phyloP scores from a whole-genome alignment of 30 jellyfish, hydroid and myxozoan genomes.

The Hydra vulgaris region DNA sequence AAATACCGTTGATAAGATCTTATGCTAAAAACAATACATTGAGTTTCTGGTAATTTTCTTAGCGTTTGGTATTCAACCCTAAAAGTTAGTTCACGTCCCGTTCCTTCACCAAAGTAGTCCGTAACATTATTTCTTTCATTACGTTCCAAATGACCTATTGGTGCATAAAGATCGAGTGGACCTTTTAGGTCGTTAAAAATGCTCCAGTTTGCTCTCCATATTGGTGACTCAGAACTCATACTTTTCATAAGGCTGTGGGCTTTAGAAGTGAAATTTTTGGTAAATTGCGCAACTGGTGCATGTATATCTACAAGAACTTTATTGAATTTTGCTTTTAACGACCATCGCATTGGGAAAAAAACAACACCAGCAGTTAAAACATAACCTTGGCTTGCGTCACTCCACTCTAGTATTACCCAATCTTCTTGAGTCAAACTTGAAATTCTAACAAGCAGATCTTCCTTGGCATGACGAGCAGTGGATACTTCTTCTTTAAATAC shows the following conservation, averaged over 20 bases:
- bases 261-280: constrained; percentile 37
- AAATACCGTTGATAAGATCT: constrained; percentile 67
- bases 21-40: constrained; percentile 64
- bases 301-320: constrained; percentile 64
- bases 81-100: constrained; percentile 51
- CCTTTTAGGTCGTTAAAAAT: constrained; percentile 49
- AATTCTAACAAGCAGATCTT: constrained; percentile 58
- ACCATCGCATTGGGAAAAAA: constrained; percentile 87
- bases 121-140: constrained; percentile 38
- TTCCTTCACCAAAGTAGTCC: constrained; percentile 41
- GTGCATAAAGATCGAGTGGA: constrained; percentile 56
- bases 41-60: constrained; percentile 56
- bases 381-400: constrained; percentile 40
- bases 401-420: constrained; percentile 71
- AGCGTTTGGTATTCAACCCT: constrained; percentile 78
- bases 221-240: constrained; percentile 55
- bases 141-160: constrained; percentile 45
- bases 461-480: constrained; percentile 28
- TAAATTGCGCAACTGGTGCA: constrained; percentile 57
- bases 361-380: constrained; percentile 60
- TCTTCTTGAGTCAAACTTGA: constrained; percentile 71
- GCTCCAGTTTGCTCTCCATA: constrained; percentile 89
- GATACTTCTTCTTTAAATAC: constrained; percentile 56
- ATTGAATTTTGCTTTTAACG: constrained; percentile 54
- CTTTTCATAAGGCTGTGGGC: constrained; percentile 46